These are phyloP conservation scores for Macrostomum lignano DNA, from an alignment of 1,140 invertebrate genomes.

Conservation along the genomic window DNA sequence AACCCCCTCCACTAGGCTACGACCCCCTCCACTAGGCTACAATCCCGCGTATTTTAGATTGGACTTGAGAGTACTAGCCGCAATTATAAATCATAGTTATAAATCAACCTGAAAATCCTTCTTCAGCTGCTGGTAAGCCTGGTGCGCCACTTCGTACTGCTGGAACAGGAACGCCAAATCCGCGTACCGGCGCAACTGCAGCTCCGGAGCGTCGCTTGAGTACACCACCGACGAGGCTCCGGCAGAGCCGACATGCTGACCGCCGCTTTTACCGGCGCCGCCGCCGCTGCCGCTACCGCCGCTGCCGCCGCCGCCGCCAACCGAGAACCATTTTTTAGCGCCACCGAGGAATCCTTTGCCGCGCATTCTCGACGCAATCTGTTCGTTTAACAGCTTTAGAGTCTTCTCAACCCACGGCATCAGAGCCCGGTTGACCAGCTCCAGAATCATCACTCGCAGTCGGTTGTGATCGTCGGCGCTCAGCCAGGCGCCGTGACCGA, in stretches of 20 bases:
- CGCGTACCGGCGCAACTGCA: constrained; percentile 61
- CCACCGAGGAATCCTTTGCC: no score
- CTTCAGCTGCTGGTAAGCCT: constrained; percentile 71
- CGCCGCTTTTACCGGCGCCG: no score
- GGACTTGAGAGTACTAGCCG: no score
- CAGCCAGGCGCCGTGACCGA: constrained; percentile 42
- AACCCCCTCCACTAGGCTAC: no score
- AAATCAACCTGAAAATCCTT: constrained; percentile 79
- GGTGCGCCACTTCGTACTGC: constrained; percentile 63
- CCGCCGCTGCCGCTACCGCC: no score
- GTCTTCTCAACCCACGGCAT: constrained; percentile 63
- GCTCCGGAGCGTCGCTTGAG: constrained; percentile 49
- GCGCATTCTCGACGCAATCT: constrained; percentile 34
- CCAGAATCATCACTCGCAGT: constrained; percentile 50
- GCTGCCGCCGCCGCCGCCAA: no score
- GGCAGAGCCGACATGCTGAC: background rate
- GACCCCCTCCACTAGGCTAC: no score
- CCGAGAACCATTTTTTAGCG: no score
- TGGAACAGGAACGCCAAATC: constrained; percentile 88
- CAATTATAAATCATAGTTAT: no score
- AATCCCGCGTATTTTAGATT: no score
- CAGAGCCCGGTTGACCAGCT: constrained; percentile 54
- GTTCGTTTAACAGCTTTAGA: constrained; percentile 49
- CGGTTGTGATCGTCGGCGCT: constrained; percentile 46
- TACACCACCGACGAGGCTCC: constrained; percentile 9